Conservation (phyloP, 2,113 vertebrate species). For the Chionodraco myersi region DNA sequence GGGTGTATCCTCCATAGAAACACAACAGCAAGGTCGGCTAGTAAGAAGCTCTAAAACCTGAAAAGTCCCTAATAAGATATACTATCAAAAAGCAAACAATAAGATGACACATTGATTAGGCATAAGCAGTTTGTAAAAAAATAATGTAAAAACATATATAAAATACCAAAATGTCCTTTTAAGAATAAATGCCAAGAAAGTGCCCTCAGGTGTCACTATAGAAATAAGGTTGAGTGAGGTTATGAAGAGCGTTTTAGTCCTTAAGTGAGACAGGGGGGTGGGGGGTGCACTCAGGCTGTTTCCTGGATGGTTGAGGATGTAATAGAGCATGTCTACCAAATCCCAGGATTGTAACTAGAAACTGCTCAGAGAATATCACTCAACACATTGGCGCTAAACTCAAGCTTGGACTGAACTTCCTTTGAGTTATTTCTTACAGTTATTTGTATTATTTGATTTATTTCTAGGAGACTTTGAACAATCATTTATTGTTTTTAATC, state of each 20-base stretch:
- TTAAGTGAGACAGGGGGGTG: background rate
- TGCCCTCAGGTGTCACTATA: too few relatives aligned
- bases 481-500: too few relatives aligned
- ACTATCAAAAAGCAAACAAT: background rate
- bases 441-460: background rate
- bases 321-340: constrained; percentile 19
- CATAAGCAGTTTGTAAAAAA: background rate
- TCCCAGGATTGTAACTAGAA: background rate
- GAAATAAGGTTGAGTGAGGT: background rate
- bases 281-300: background rate
- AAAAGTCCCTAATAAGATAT: background rate
- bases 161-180: background rate
- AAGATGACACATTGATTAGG: background rate
- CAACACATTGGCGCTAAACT: background rate
- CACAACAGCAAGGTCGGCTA: too few relatives aligned
- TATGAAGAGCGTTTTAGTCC: background rate
- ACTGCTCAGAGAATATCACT: constrained; percentile 9
- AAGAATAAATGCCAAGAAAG: background rate
- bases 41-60: background rate
- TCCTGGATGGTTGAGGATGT: constrained; percentile 4
- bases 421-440: constrained; percentile 1
- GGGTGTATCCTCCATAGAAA: too few relatives aligned
- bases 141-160: background rate
- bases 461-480: background rate
- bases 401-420: background rate